These are phyloP conservation scores for Hylaeus anthracinus DNA, from an alignment of 1,140 invertebrate genomes.

Conservation along the genomic window DNA sequence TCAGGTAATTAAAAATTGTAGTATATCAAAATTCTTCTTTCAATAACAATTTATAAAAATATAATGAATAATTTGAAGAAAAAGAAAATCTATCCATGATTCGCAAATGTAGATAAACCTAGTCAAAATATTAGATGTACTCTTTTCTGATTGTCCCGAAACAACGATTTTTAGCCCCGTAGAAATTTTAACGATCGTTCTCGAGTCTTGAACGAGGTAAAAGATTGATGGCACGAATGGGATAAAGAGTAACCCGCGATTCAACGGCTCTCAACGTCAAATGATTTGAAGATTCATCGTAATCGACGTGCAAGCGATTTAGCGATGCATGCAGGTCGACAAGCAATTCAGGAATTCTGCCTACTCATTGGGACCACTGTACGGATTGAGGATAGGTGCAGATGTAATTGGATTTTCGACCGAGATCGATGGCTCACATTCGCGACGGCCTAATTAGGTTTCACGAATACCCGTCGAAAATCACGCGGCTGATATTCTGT, in stretches of 20 bases:
- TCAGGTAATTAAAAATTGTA: too few species aligned
- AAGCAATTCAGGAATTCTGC: conserved; percentile 47
- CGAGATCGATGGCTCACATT: conserved; percentile 57
- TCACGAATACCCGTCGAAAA: conserved; percentile 49
- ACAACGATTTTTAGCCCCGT: too few species aligned
- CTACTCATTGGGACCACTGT: conserved; percentile 56
- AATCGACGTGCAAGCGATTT: conserved; percentile 42
- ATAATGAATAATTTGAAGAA: too few species aligned
- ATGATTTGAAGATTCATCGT: background rate
- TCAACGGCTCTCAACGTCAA: background rate
- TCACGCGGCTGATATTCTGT: conserved; percentile 47
- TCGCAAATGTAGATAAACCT: too few species aligned
- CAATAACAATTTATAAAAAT: too few species aligned
- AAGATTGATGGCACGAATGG: background rate
- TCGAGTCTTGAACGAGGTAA: background rate
- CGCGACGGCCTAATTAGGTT: conserved; percentile 60
- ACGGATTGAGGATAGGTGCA: conserved; percentile 47
- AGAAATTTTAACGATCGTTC: too few species aligned
- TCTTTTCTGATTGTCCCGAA: too few species aligned
- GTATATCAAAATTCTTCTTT: too few species aligned
- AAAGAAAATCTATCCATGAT: too few species aligned
- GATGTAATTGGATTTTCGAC: conserved; percentile 60
- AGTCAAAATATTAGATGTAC: too few species aligned
- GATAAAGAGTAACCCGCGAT: background rate
- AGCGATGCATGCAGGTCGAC: conserved; percentile 49